Percentiles rank a stretch among this genome's conserved stretches.
Conservation (phyloP, 2,888 invertebrate species). For the Macropis europaea region DNA sequence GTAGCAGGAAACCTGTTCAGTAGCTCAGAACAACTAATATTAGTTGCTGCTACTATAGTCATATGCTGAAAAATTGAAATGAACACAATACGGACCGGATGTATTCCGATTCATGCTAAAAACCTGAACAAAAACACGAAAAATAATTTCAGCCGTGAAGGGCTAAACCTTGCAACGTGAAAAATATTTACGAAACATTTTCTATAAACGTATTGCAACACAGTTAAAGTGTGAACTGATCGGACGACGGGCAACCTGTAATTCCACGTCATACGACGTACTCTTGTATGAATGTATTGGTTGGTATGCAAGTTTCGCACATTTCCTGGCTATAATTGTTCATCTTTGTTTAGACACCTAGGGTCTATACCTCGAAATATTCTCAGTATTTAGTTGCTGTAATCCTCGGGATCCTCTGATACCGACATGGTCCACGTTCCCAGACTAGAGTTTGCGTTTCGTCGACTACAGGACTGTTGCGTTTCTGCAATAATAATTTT, state of each 20-base stretch:
- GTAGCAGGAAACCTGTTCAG: too few species aligned
- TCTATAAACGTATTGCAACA: background rate
- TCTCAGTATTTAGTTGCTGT: constrained; percentile 33
- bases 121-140: too few species aligned
- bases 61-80: too few species aligned
- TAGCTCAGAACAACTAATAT: too few species aligned
- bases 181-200: background rate
- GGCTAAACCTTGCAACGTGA: too few species aligned
- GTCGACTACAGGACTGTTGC: background rate
- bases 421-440: constrained; percentile 13
- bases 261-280: background rate
- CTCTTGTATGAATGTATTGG: background rate
- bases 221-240: background rate
- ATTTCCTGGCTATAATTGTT: constrained; percentile 9
- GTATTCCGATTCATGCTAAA: too few species aligned
- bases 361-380: constrained; percentile 17
- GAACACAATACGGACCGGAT: too few species aligned
- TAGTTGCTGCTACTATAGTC: too few species aligned
- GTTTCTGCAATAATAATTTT: constrained; percentile 41
- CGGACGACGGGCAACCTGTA: background rate
- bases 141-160: too few species aligned
- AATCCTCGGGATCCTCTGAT: constrained; percentile 30
- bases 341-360: constrained; percentile 24
- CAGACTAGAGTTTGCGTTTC: background rate
- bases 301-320: constrained; percentile 31